Percentiles rank a stretch among this genome's conserved stretches.
phyloP scores from a whole-genome alignment of 2,113 vertebrate species.

The Ahaetulla prasina region DNA sequence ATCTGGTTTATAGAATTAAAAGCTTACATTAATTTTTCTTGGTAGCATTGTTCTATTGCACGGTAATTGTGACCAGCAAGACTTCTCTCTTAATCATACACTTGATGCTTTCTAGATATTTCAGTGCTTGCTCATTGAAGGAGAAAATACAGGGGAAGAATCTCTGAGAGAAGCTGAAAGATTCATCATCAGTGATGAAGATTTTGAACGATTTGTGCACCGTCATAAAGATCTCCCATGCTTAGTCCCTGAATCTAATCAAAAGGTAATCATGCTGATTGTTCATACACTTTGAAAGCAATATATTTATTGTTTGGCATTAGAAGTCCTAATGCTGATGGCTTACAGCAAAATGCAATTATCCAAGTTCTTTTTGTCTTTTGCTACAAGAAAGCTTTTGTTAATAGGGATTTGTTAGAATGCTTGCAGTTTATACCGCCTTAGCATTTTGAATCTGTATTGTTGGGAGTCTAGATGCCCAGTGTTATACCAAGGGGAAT shows the following conservation, averaged over 20 bases:
- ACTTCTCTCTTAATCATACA: neutral
- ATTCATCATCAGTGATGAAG: slow-evolving; percentile 80
- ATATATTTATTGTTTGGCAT: neutral
- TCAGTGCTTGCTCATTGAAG: slow-evolving; percentile 90
- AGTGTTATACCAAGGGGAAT: neutral
- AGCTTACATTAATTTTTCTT: neutral
- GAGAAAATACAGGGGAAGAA: slow-evolving; percentile 83
- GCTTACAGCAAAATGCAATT: neutral
- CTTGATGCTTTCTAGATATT: slow-evolving; percentile 75
- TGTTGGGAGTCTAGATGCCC: neutral
- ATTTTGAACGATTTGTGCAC: slow-evolving; percentile 82
- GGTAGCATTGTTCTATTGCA: neutral
- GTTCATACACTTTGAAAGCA: neutral
- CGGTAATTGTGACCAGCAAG: neutral
- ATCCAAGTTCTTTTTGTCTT: neutral
- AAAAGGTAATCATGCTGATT: slow-evolving; percentile 71
- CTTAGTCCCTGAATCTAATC: slow-evolving; percentile 89
- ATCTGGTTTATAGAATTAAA: neutral
- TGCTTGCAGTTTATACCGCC: neutral
- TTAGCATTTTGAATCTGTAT: neutral
- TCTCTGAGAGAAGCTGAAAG: slow-evolving; percentile 83
- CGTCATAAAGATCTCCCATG: slow-evolving; percentile 78
- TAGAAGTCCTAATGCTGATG: neutral
- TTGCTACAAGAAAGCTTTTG: neutral
- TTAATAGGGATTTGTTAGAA: neutral